Evolutionary conservation across 1,140 invertebrate species (phyloP).

Genomic region (Planococcus citri): DNA sequence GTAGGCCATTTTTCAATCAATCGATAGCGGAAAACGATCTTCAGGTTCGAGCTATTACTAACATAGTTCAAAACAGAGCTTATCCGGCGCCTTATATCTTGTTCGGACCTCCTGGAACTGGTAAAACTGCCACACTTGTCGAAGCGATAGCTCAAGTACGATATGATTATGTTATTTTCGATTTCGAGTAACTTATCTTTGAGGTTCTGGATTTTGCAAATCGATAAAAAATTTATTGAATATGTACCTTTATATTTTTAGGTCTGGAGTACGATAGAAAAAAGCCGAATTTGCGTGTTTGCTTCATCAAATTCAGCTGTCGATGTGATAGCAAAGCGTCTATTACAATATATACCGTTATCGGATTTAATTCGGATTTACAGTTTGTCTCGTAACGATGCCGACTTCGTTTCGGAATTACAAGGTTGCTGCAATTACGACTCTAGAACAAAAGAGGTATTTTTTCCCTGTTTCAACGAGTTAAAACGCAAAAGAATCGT

Average conservation of each 20-base stretch:
- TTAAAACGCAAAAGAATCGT: neutral
- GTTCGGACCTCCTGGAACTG: constrained; percentile 88
- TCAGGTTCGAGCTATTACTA: neutral
- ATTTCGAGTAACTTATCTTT: no score
- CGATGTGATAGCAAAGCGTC: constrained; percentile 35
- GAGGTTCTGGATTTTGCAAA: no score
- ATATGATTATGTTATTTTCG: neutral
- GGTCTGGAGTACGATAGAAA: neutral
- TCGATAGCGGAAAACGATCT: neutral
- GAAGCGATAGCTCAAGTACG: constrained; percentile 74
- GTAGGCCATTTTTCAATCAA: neutral
- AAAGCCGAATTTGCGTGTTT: constrained; percentile 35
- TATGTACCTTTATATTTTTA: neutral
- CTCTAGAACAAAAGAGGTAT: neutral
- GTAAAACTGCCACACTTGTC: constrained; percentile 85
- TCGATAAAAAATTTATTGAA: no score
- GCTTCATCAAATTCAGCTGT: constrained; percentile 46
- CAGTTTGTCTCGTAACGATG: constrained; percentile 14
- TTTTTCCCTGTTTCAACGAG: neutral
- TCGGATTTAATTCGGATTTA: constrained; percentile 26
- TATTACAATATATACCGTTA: constrained; percentile 25
- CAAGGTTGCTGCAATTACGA: constrained; percentile 14
- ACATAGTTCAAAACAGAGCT: neutral
- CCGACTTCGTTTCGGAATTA: neutral
- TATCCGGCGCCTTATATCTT: constrained; percentile 74